Evolutionary conservation across 2,113 vertebrate species (phyloP), one percentile per base, ranked within the genome.

Genomic region (Campylomormyrus numenius): DNA sequence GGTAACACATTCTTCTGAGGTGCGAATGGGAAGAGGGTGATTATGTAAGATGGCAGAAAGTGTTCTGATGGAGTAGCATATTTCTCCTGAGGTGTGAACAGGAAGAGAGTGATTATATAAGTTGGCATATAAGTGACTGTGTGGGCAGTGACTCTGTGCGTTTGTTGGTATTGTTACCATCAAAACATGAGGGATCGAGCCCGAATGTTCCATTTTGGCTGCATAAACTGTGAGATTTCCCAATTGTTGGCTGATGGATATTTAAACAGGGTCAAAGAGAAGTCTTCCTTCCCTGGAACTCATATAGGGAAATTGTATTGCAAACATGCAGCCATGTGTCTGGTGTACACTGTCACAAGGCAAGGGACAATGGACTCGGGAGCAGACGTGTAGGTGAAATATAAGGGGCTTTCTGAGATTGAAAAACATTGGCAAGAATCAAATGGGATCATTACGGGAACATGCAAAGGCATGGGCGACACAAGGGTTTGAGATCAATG

Each of bases 31-130:
- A 77, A 39, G 31, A 39, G 4, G 13, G 70, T 39, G 70, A 77
- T 77, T 77, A 77, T 85, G 48, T n/a, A 27, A 85, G 21, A 85
- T 27, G 46, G 21, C 4, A 35, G 70, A 77, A 77, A 77, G 70
- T 39, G 70, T 39, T 77, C 31, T 77, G 70, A 77, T 77, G 5
- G 70, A 35, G 70, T 77, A 77, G 31, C 70, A 77, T 77, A 77
- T 77, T 77, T 85, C 84, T 85, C 46, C 84, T 85, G 21, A 50
- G 48, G 45, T 85, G 84, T 27, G 84, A 85, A 49, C 84, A 49
- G 45, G 24, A 85, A 50, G 21, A 24, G 8, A 42, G 70, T 39
- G 13, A 77, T 77, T 77, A 77, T 77, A 77, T 77, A 77, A 77
- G 5, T 31, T 77, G 70, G 31, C 70, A 77, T 77, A 77, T 77